phyloP scores from a whole-genome alignment of 2,113 vertebrate genomes.

The Lipotes vexillifer region DNA sequence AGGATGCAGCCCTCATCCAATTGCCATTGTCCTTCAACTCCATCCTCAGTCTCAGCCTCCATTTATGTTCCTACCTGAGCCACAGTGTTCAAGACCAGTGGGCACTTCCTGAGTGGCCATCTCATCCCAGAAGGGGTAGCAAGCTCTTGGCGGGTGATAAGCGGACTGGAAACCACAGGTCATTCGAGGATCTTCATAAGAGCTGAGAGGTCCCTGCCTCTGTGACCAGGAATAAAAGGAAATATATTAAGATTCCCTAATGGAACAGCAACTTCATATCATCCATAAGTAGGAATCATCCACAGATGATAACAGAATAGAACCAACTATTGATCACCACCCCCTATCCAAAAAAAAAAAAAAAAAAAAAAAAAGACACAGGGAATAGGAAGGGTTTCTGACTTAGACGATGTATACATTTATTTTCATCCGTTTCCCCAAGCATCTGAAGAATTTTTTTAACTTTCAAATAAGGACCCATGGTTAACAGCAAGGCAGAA shows the following conservation, averaged over 20 bases:
- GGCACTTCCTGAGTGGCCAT: conserved; percentile 93
- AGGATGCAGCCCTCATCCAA: neutral
- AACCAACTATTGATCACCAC: neutral
- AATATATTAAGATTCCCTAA: neutral
- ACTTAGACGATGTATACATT: neutral
- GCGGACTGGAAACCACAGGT: conserved; percentile 82
- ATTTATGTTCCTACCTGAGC: conserved; percentile 83
- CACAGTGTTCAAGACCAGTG: conserved; percentile 87
- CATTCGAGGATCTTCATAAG: conserved; percentile 83
- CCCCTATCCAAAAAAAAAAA: neutral
- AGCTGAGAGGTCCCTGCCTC: conserved; percentile 82
- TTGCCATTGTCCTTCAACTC: neutral
- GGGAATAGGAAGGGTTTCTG: neutral
- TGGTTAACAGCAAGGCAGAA: neutral
- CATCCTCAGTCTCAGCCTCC: neutral
- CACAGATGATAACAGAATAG: neutral
- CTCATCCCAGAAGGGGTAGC: conserved; percentile 86
- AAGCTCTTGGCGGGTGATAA: conserved; percentile 84
- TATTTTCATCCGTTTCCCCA: neutral
- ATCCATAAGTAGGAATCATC: neutral
- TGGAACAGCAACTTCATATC: neutral
- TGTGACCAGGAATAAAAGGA: conserved; percentile 61
- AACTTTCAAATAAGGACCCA: neutral
- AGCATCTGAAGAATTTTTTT: neutral
- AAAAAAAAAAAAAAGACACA: neutral